Evolutionary conservation across 2,888 invertebrate species (phyloP), one percentile per base, ranked within the genome.

Genomic region (Hypolimnas misippus): DNA sequence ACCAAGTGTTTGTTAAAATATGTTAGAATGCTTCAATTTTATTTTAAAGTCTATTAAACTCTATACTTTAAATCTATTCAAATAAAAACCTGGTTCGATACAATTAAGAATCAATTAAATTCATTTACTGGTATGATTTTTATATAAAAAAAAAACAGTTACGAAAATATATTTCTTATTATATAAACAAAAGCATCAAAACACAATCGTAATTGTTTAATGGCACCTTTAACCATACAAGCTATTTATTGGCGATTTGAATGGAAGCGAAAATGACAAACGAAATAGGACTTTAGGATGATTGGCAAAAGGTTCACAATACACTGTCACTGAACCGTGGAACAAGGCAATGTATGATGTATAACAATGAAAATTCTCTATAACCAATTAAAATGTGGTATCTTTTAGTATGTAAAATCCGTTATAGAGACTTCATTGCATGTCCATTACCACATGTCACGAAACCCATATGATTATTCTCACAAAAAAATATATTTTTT

Each of bases 381-480:
- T 52, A 58, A 33, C 14, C 4, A 17, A 49, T 21, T 16, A 12
- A 19, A 14, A 42, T 14, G 42, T 25, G 4, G 25, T 35, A n/a
- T n/a, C n/a, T n/a, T n/a, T 25, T 25, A 25, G n/a, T 5, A 12
- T 21, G 21, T 12, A 7, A 19, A 8, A 46, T 17, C 14, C n/a
- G 16, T 58, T 52, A 58, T 14, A 58, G 52, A 58, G 33, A 33
- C 14, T 42, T 44, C 49, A 50, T 44, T 53, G 31, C n/a, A 51
- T 55, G 57, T 25, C 65, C 65, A 57, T 54, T 49, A 65, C 65
- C 65, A 62, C 35, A 33, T 40, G 57, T 51, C 62, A 65, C 62
- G 57, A 52, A 58, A 58, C 54, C 53, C 52, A 58, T 44, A 14
- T 14, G 90, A 85, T 99, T 99, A 53, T 93, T 4, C 2, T 29